These are phyloP conservation scores for Thumatha senex DNA, from an alignment of 2,888 invertebrate genomes.

Conservation along the genomic window DNA sequence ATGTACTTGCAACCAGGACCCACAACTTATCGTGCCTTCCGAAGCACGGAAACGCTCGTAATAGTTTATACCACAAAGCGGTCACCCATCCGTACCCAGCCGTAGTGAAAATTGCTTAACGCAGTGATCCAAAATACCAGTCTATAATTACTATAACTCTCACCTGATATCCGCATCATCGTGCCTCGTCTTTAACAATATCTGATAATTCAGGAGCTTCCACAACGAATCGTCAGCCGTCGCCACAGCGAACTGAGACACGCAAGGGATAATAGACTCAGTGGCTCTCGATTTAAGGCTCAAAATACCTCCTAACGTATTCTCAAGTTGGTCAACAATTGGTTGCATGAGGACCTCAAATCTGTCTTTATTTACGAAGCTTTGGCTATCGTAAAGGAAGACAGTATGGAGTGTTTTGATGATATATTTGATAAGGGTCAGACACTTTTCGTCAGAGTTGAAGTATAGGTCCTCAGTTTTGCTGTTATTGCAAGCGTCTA, in stretches of 20 bases:
- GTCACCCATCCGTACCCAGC: too few relatives aligned
- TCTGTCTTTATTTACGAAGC: slow-evolving; percentile 92
- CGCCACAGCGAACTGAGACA: slow-evolving; percentile 92
- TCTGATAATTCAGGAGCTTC: slow-evolving; percentile 95
- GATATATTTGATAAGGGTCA: slow-evolving; percentile 87
- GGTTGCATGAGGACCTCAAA: slow-evolving; percentile 94
- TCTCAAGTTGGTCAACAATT: slow-evolving; percentile 94
- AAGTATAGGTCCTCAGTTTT: slow-evolving; percentile 82
- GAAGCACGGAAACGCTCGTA: too few relatives aligned
- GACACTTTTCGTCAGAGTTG: slow-evolving; percentile 80
- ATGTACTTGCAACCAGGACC: too few relatives aligned
- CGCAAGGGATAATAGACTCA: slow-evolving; percentile 88
- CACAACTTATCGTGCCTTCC: too few relatives aligned
- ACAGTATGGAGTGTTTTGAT: slow-evolving; percentile 89
- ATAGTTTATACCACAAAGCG: too few relatives aligned
- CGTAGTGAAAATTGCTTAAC: too few relatives aligned
- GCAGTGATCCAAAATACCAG: too few relatives aligned
- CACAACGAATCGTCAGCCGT: slow-evolving; percentile 93
- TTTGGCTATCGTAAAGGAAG: slow-evolving; percentile 92
- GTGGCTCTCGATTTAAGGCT: slow-evolving; percentile 83
- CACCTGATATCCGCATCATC: slow-evolving; percentile 87
- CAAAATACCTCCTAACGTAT: slow-evolving; percentile 85
- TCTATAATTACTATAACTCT: too few relatives aligned
- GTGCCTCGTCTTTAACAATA: slow-evolving; percentile 93
- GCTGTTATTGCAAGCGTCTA: slow-evolving; percentile 86